A percentile compares a stretch with the other conserved stretches of the same genome.
These are phyloP conservation scores for Sphaeramia orbicularis DNA, from an alignment of 2,797 vertebrate species.

Conservation along the genomic window DNA sequence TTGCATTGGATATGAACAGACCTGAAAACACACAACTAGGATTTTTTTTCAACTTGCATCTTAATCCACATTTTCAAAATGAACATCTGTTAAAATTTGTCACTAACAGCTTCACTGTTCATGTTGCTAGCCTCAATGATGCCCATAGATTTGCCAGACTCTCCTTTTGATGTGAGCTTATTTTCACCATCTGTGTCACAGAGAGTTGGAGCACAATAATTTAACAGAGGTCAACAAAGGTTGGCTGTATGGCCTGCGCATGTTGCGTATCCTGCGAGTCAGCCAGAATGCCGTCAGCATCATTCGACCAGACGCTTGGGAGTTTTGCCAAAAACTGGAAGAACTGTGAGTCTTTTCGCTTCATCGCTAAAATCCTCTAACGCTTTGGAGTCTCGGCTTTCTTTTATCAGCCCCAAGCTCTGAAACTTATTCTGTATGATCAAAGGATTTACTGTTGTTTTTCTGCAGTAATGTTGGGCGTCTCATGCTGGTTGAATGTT, in stretches of 20 bases:
- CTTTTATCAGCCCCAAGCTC: constrained; percentile 30
- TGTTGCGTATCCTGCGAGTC: constrained; percentile 90
- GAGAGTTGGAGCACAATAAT: constrained; percentile 97
- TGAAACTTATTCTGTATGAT: constrained; percentile 24
- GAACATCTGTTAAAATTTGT: background rate
- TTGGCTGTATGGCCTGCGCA: constrained; percentile 95
- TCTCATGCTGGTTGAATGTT: constrained; percentile 16
- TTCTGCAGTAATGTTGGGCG: constrained; percentile 9
- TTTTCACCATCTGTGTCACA: constrained; percentile 62
- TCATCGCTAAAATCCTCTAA: constrained; percentile 29
- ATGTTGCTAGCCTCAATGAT: background rate
- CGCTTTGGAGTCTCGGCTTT: constrained; percentile 24
- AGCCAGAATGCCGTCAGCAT: constrained; percentile 92
- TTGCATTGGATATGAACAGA: background rate
- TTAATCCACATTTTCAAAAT: background rate
- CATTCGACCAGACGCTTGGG: constrained; percentile 96
- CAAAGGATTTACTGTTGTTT: constrained; percentile 28
- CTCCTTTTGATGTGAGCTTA: constrained; percentile 12
- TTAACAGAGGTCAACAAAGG: constrained; percentile 97
- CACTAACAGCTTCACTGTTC: background rate
- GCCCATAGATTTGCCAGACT: background rate
- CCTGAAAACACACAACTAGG: background rate
- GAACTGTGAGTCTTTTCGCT: constrained; percentile 91
- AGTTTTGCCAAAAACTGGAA: constrained; percentile 96
- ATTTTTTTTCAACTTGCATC: background rate